Evolutionary conservation across 2,113 vertebrate species (phyloP), one percentile per base, ranked within the genome.

Genomic region (Bos javanicus): DNA sequence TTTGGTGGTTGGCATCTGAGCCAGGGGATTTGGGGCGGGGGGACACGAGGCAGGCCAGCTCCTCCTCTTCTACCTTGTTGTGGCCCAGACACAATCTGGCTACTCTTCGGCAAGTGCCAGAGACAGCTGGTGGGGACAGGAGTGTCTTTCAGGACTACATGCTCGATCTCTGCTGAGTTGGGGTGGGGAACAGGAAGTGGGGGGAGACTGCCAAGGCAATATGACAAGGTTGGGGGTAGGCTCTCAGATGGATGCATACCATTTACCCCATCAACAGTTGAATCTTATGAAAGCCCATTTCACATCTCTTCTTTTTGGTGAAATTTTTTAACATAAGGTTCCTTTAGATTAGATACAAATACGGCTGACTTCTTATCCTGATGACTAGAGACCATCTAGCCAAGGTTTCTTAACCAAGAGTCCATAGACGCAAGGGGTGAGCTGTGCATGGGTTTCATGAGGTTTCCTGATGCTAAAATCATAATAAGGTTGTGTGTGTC

Each of bases 1-100:
- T 96, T 97, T 76, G 36, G 59, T 86, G 86, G 33, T 54, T 95
- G 82, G 59, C 78, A 60, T 92, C 57, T 71, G 74, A 94, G 56
- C 56, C 54, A 64, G 28, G 28, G 26, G 26, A 60, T 78, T 94
- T 83, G 82, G 36, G 76, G 28, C 39, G 0, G 60, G 46, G 12
- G 21, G 56, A 82, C 0, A 9, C 95, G 93, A 90, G 57, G 46
- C 86, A 81, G 78, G 30, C n/a, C 48, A 64, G 30, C 30, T 91
- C 78, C 46, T 80, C 33, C n/a, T 90, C 67, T 93, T 71, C 50
- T 96, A 60, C 62, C 39, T 46, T 80, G 43, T 89, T 3, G 3
- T 39, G 60, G 39, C 60, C 59, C 59, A 39, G 86, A 59, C 28
- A 90, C 90, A 80, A 64, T 87, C 92, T 91, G 71, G 91, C 90